Evolutionary conservation across 37 sponge, comb jelly and placozoan genomes (phyloP).

Genomic region (Sycon ciliatum): DNA sequence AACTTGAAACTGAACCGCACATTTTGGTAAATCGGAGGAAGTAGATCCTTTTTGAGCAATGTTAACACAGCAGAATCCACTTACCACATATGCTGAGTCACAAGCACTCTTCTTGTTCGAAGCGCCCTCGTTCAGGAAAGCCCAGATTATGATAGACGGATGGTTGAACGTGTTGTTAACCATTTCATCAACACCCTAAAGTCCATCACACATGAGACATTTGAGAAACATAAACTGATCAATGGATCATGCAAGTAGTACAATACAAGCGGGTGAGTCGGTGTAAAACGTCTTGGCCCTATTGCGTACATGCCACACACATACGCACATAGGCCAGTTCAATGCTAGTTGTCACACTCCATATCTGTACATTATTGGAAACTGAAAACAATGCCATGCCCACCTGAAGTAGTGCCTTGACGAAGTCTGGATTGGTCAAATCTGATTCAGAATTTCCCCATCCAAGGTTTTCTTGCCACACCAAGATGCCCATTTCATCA

Average conservation of each 20-base stretch:
- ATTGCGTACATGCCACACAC: too few species aligned
- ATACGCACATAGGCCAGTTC: too few species aligned
- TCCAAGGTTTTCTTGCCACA: constrained; percentile 5
- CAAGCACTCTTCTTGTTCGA: background rate
- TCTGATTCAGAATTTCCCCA: background rate
- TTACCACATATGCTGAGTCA: background rate
- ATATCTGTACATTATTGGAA: background rate
- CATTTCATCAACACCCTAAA: constrained; percentile 10
- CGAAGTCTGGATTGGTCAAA: background rate
- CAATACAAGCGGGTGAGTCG: too few species aligned
- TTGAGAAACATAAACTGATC: too few species aligned
- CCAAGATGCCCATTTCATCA: constrained; percentile 5
- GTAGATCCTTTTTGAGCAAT: too few species aligned
- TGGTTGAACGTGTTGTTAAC: constrained; percentile 15
- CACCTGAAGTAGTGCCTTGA: background rate
- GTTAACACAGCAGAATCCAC: too few species aligned
- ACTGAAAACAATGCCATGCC: too few species aligned
- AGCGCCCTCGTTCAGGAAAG: constrained; percentile 11
- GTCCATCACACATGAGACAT: too few species aligned
- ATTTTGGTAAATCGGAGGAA: too few species aligned
- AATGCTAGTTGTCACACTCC: background rate
- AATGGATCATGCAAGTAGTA: too few species aligned
- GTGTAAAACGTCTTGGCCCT: too few species aligned
- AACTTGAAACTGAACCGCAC: too few species aligned
- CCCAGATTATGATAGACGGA: constrained; percentile 13